These are phyloP conservation scores for Apodemia mormo DNA, from an alignment of 2,888 invertebrate species.

Conservation along the genomic window DNA sequence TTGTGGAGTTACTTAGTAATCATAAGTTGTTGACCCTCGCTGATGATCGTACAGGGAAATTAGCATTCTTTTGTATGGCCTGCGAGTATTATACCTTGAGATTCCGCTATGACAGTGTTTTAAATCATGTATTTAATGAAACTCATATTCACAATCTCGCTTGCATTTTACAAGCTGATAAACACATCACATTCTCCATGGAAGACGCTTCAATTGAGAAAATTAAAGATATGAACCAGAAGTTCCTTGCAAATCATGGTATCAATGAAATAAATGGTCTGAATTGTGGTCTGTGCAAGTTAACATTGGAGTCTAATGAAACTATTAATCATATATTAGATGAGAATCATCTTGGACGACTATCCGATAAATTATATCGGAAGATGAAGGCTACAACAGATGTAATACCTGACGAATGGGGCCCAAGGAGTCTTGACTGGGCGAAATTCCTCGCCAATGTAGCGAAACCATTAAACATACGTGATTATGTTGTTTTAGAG, in stretches of 20 bases:
- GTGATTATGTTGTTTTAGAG: constrained; percentile 71
- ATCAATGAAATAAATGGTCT: constrained; percentile 55
- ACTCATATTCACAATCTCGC: constrained; percentile 69
- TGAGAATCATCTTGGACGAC: constrained; percentile 64
- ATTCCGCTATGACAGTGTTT: constrained; percentile 72
- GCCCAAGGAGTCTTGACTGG: constrained; percentile 72
- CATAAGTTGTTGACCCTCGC: constrained; percentile 67
- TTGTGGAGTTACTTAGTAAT: constrained; percentile 59
- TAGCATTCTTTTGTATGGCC: constrained; percentile 74
- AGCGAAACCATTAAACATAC: constrained; percentile 64
- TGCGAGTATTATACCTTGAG: constrained; percentile 74
- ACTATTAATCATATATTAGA: constrained; percentile 65
- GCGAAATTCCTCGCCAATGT: constrained; percentile 69
- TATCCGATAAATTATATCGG: constrained; percentile 67
- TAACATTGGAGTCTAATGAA: constrained; percentile 53
- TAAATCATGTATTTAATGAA: constrained; percentile 73
- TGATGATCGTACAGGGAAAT: constrained; percentile 72
- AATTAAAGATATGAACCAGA: constrained; percentile 65
- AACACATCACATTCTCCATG: constrained; percentile 58
- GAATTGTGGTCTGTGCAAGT: constrained; percentile 60
- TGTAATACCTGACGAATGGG: constrained; percentile 70
- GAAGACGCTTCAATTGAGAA: constrained; percentile 57
- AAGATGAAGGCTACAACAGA: constrained; percentile 57
- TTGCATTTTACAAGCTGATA: constrained; percentile 64
- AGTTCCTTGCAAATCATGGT: constrained; percentile 49